Conservation (phyloP, 2,113 vertebrate species). For the Lophochroa leadbeateri region DNA sequence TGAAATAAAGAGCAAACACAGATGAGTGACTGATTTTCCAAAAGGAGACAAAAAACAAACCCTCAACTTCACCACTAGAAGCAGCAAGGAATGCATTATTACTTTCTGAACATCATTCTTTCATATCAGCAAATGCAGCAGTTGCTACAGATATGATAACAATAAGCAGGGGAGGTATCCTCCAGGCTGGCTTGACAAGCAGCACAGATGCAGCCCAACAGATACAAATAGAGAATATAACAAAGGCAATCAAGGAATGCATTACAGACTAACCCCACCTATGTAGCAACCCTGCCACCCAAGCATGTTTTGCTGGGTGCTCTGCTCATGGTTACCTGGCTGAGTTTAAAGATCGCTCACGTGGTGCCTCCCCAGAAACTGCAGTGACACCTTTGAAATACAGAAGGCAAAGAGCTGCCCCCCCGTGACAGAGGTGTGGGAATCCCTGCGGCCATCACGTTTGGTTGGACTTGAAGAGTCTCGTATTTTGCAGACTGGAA, state of each 20-base stretch:
- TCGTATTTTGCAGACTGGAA: not conserved
- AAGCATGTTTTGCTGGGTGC: not conserved
- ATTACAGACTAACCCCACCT: not conserved
- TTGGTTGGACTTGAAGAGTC: not conserved
- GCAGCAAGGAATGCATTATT: constrained; percentile 15
- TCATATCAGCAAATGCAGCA: not conserved
- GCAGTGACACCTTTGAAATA: not conserved
- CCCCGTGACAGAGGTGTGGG: rapidly evolving
- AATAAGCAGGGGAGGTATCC: not conserved
- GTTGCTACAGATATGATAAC: not conserved
- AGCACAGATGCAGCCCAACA: not conserved
- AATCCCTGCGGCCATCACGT: rapidly evolving
- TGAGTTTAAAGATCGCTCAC: not conserved
- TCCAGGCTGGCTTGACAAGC: not conserved
- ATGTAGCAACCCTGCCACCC: not conserved
- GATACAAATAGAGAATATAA: not conserved
- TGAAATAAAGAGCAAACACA: constrained; percentile 19
- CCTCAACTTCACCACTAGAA: not conserved
- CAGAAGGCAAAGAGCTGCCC: not conserved
- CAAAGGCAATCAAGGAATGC: not conserved
- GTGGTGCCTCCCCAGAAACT: not conserved
- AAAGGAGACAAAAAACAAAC: not conserved
- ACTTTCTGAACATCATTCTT: not conserved
- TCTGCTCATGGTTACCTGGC: not conserved
- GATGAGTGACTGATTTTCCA: constrained; percentile 21